Conservation (phyloP, 2,888 invertebrate genomes). For the Andrena haemorrhoa region DNA sequence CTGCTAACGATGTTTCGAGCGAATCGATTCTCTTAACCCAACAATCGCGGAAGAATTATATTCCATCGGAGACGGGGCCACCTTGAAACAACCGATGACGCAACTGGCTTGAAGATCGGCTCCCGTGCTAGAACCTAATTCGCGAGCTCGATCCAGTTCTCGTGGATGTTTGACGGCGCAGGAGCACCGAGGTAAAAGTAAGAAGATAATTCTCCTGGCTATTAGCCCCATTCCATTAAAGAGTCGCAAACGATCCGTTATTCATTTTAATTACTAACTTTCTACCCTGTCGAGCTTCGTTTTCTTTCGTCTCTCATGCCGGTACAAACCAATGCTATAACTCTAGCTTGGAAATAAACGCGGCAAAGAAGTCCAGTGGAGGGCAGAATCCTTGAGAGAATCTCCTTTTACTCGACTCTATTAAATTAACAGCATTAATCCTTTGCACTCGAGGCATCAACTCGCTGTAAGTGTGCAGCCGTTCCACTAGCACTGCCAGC, state of each 20-base stretch:
- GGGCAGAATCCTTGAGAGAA: slow-evolving; percentile 32
- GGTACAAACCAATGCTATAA: slow-evolving; percentile 14
- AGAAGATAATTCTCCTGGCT: neutral
- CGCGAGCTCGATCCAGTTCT: neutral
- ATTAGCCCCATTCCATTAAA: neutral
- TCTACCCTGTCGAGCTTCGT: neutral
- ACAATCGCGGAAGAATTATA: slow-evolving; percentile 20
- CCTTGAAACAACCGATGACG: neutral
- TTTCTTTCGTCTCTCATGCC: neutral
- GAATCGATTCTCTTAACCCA: slow-evolving; percentile 24
- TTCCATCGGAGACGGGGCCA: neutral
- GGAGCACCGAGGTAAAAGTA: neutral
- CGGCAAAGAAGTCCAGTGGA: neutral
- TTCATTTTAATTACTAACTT: slow-evolving; percentile 2
- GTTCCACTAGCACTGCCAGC: neutral
- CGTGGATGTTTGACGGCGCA: neutral
- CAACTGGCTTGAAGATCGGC: neutral
- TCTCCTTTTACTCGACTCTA: slow-evolving; percentile 28
- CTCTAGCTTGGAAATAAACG: neutral
- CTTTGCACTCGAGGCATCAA: slow-evolving; percentile 47
- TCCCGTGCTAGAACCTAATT: neutral
- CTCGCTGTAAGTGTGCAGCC: neutral
- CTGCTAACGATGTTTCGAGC: slow-evolving; percentile 8
- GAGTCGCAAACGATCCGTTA: neutral
- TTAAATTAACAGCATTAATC: slow-evolving; percentile 55